Base-by-base conservation (phyloP, 2,797 vertebrate species). In the Sebastes matsubarae region DNA sequence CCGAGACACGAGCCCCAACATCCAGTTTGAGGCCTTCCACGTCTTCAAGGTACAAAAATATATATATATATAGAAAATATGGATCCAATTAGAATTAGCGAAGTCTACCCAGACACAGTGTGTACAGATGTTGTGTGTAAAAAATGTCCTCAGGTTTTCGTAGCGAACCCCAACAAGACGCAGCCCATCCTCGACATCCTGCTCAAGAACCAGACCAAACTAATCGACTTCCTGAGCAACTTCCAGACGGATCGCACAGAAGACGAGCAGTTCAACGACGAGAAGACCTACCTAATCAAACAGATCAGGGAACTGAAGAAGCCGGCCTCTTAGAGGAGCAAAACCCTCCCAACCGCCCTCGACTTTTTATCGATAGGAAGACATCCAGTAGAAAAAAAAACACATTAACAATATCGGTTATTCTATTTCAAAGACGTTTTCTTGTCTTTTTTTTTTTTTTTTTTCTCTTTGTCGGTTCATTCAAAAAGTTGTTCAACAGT, bases 211-310 rank as follows among this genome's bases (percentile, higher is more conserved):
- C 98, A 99, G 86, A 97, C 97, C 91, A 99, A 99, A 88, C 96
- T 99, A 70, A 98, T 98, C 74, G 98, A 99, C 67, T 99, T 99
- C 94, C 94, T 99, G 90, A 98, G 96, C 96, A 97, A 97, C 94
- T 99, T 99, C 96, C 98, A 99, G 90, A 98, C 97, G 81, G 98
- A 99, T 74, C 97, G 98, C 90, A 96, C 96, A 0, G 98, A 99
- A 0, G 97, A 99, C 0, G 98, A 99, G 91, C 98, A 98, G 93
- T 99, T 99, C 91, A 97, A 97, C 2, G 98, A 99, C 18, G 98
- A 99, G 95, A 99, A 99, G 95, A 99, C 97, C 91, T 99, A 99
- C 93, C 91, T 99, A 94, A 97, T 99, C 87, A 99, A 98, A 96
- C 98, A 99, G 94, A 99, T 99, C 93, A 94, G 97, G 88, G 98